These are phyloP conservation scores for Pyralis farinalis DNA, from an alignment of 2,888 invertebrate species.

Conservation along the genomic window DNA sequence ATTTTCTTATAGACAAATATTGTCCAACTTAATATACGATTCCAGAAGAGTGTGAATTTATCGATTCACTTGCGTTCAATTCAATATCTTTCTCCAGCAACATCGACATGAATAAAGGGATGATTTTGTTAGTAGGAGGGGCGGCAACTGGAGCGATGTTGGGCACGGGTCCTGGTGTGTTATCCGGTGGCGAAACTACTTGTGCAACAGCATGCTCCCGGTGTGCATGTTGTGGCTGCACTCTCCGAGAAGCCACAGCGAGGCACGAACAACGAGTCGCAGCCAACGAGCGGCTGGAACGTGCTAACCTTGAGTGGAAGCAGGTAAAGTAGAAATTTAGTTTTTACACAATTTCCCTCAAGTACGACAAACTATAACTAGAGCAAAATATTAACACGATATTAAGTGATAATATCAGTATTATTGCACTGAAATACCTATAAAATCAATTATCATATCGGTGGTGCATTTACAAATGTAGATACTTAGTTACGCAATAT, in stretches of 20 bases:
- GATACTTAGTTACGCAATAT: too few species aligned
- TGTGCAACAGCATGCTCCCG: constrained; percentile 48
- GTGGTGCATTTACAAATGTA: too few species aligned
- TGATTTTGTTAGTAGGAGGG: constrained; percentile 15
- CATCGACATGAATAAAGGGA: too few species aligned
- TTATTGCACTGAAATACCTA: too few species aligned
- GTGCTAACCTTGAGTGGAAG: constrained; percentile 92
- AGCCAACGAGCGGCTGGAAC: constrained; percentile 89
- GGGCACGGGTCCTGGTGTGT: constrained; percentile 17
- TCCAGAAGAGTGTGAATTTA: background rate
- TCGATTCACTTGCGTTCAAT: background rate
- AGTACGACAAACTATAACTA: too few species aligned
- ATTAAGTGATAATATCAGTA: too few species aligned
- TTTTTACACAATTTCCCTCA: too few species aligned
- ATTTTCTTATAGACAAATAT: too few species aligned
- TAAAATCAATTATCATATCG: too few species aligned
- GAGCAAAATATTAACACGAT: too few species aligned
- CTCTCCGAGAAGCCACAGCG: constrained; percentile 89
- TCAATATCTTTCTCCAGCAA: background rate
- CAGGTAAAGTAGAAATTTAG: constrained; percentile 64
- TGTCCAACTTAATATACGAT: background rate
- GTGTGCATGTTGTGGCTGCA: constrained; percentile 68
- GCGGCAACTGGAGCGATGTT: constrained; percentile 25
- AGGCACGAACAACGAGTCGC: constrained; percentile 89
- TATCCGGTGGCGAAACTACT: constrained; percentile 19